Percentiles rank a stretch among this genome's conserved stretches.
Conservation (phyloP, 2,888 invertebrate species). For the Drosophila meridionalis region DNA sequence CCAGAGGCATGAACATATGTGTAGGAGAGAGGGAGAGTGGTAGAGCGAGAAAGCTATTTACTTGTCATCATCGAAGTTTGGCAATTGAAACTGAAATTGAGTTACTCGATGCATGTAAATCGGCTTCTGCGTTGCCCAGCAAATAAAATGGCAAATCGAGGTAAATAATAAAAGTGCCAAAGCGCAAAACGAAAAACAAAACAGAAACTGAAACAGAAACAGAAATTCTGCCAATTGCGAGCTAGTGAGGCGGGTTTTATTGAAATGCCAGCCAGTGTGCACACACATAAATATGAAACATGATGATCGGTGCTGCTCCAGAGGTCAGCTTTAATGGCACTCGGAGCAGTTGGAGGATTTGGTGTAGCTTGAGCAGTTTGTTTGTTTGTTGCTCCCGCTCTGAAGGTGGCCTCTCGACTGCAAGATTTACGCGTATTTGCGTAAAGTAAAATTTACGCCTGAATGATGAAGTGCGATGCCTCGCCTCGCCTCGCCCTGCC, state of each 20-base stretch:
- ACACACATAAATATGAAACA: conserved; percentile 69
- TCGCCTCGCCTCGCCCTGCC: conserved; percentile 1
- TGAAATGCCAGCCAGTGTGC: conserved; percentile 41
- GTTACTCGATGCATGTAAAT: conserved; percentile 18
- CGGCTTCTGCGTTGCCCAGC: conserved; percentile 22
- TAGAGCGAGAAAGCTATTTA: neutral
- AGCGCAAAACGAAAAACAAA: conserved; percentile 34
- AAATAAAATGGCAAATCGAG: conserved; percentile 54
- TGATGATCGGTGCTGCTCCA: conserved; percentile 47
- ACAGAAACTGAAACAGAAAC: neutral
- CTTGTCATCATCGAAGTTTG: conserved; percentile 10
- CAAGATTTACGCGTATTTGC: conserved; percentile 78
- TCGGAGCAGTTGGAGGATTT: neutral
- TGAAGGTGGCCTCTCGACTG: conserved; percentile 33
- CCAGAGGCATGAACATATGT: neutral
- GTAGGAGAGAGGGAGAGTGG: neutral
- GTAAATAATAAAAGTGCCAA: conserved; percentile 62
- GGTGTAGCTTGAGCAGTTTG: conserved; percentile 1
- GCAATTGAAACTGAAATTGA: conserved; percentile 12
- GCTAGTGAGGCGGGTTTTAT: conserved; percentile 59
- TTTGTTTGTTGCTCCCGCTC: neutral
- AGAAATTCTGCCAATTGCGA: conserved; percentile 3
- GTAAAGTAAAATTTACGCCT: conserved; percentile 74
- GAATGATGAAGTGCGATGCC: conserved; percentile 67
- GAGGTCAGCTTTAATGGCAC: conserved; percentile 42